Percentiles rank a stretch among this genome's conserved stretches.
Evolutionary conservation across 2,113 vertebrate species (phyloP).

Genomic region (Cyanistes caeruleus): DNA sequence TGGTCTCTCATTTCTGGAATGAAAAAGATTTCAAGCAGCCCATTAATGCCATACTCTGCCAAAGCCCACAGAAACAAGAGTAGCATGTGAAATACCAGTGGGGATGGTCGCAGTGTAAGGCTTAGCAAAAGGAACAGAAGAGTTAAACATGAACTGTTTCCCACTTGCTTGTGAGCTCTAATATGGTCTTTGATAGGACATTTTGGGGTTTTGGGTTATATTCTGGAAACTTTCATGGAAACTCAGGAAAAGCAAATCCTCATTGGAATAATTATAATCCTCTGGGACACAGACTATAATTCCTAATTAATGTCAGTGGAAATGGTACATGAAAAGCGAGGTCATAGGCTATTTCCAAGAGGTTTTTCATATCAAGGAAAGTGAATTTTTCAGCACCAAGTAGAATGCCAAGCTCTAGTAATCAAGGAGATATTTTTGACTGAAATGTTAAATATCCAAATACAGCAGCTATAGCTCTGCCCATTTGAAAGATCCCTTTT

Average conservation of each 20-base stretch:
- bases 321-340: background rate
- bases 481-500: background rate
- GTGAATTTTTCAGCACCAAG: background rate
- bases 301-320: slow-evolving; percentile 24
- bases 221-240: background rate
- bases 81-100: background rate
- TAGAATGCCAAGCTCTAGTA: background rate
- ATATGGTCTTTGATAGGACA: background rate
- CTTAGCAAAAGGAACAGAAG: background rate
- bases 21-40: background rate
- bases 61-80: background rate
- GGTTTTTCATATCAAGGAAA: background rate
- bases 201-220: background rate
- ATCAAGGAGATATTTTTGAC: background rate
- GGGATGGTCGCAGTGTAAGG: background rate
- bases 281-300: background rate
- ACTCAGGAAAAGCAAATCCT: background rate
- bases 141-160: background rate
- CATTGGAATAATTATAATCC: background rate
- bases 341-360: background rate
- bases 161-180: background rate
- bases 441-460: background rate
- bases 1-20: background rate
- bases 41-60: background rate
- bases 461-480: background rate